A percentile compares a stretch with the other conserved stretches of the same genome.
Conservation (phyloP, 2,888 invertebrate species). For the Pheosia gnoma region DNA sequence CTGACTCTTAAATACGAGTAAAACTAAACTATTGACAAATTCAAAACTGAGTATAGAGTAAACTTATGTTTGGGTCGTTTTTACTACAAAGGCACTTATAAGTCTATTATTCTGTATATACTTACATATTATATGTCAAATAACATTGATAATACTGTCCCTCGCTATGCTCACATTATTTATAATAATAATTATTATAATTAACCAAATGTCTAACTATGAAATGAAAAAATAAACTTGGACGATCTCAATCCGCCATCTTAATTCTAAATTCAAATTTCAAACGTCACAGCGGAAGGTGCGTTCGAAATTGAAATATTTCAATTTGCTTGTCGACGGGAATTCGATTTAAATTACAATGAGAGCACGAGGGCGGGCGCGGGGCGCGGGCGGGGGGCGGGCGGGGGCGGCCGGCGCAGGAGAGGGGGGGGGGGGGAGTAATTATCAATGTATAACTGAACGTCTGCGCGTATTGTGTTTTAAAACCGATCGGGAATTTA, state of each 20-base stretch:
- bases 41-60: too few species aligned
- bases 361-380: slow-evolving; percentile 49
- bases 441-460: slow-evolving; percentile 78
- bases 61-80: too few species aligned
- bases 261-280: slow-evolving; percentile 69
- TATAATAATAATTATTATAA: too few species aligned
- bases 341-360: slow-evolving; percentile 83
- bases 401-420: slow-evolving; percentile 14
- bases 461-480: slow-evolving; percentile 60
- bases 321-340: slow-evolving; percentile 80
- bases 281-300: slow-evolving; percentile 62
- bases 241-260: slow-evolving; percentile 38
- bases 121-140: too few species aligned
- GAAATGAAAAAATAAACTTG: slow-evolving; percentile 12
- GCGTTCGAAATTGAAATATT: slow-evolving; percentile 79
- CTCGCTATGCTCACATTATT: too few species aligned
- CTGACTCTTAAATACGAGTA: too few species aligned
- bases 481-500: slow-evolving; percentile 38
- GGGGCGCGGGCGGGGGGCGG: slow-evolving; percentile 21
- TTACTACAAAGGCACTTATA: too few species aligned
- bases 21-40: too few species aligned
- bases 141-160: too few species aligned
- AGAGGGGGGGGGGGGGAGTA: slow-evolving; percentile 42
- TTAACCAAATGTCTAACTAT: too few species aligned
- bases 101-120: too few species aligned